Conservation (phyloP, 1,140 invertebrate species). For the Condylostylus longicornis region DNA sequence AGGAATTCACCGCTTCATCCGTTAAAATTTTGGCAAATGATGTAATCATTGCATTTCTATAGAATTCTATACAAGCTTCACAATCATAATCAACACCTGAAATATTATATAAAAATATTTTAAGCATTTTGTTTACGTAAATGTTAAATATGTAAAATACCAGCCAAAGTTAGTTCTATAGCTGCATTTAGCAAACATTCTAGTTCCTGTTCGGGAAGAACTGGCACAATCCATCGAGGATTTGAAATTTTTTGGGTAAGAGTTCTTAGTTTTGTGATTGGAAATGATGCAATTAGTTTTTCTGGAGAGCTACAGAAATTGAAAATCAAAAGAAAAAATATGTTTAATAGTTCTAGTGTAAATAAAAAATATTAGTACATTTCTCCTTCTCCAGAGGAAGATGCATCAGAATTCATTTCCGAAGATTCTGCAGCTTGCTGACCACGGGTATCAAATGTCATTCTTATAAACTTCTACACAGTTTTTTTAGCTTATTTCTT, state of each 20-base stretch:
- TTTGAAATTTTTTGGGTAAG: slow-evolving; percentile 91
- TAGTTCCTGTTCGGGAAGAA: slow-evolving; percentile 88
- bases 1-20: slow-evolving; percentile 94
- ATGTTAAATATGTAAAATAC: slow-evolving; percentile 29
- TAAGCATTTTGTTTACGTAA: slow-evolving; percentile 1
- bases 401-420: neutral
- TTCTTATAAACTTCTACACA: too few relatives aligned
- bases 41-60: slow-evolving; percentile 82
- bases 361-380: neutral
- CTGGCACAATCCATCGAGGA: slow-evolving; percentile 92
- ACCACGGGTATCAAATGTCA: slow-evolving; percentile 2
- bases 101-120: slow-evolving; percentile 12
- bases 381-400: neutral
- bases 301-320: slow-evolving; percentile 19
- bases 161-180: slow-evolving; percentile 68
- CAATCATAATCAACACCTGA: slow-evolving; percentile 75
- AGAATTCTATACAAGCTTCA: slow-evolving; percentile 86
- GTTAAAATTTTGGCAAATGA: slow-evolving; percentile 96
- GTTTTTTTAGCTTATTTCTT: too few relatives aligned
- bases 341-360: neutral
- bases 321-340: neutral
- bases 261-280: slow-evolving; percentile 65
- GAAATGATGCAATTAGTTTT: slow-evolving; percentile 46
- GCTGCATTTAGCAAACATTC: slow-evolving; percentile 81
- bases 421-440: slow-evolving; percentile 1